Evolutionary conservation across 2,888 invertebrate genomes (phyloP).

Genomic region (Andrena bucephala): DNA sequence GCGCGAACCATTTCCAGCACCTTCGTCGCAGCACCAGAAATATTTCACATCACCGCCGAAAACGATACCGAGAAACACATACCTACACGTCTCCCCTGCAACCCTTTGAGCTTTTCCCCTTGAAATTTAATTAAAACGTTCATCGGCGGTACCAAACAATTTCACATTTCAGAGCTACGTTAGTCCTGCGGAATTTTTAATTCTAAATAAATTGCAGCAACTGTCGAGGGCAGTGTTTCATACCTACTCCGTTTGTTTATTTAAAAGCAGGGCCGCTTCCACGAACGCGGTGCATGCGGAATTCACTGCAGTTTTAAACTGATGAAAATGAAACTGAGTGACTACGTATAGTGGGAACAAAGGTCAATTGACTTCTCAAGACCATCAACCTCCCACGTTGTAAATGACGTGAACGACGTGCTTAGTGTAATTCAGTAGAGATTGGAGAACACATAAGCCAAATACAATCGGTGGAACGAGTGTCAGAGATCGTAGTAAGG

Average conservation of each 20-base stretch:
- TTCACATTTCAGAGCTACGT: not conserved
- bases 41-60: constrained; percentile 10
- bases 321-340: no score
- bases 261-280: not conserved
- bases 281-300: no score
- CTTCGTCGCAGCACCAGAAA: constrained; percentile 2
- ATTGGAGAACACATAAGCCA: not conserved
- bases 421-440: no score
- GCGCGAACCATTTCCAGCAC: constrained; percentile 7
- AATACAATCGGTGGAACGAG: not conserved
- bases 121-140: constrained; percentile 37
- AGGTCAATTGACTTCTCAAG: no score
- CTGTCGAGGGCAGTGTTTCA: not conserved
- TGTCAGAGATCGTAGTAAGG: not conserved
- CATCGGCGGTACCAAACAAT: not conserved
- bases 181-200: not conserved
- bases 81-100: not conserved
- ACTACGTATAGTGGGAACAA: no score
- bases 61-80: constrained; percentile 4
- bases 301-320: no score
- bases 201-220: not conserved
- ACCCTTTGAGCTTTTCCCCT: not conserved
- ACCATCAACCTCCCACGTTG: no score
- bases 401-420: no score
- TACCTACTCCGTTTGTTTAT: not conserved